Evolutionary conservation across 2,113 vertebrate species (phyloP).

Genomic region (Toxotes jaculatrix): DNA sequence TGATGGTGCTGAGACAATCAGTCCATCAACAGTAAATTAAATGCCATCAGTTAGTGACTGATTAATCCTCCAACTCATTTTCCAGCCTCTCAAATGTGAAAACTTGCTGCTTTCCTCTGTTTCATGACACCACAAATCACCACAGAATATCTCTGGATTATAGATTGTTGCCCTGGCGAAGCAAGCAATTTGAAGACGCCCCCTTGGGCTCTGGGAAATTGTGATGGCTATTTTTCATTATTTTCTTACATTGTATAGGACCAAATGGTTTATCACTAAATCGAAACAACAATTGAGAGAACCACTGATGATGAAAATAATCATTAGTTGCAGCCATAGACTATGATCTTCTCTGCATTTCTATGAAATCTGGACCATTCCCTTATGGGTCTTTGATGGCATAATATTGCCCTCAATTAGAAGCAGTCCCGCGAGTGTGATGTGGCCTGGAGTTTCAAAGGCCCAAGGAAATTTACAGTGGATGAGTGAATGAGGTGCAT

Average conservation of each 20-base stretch:
- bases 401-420: slow-evolving; percentile 33
- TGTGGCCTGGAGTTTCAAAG: slow-evolving; percentile 47
- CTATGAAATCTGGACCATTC: slow-evolving; percentile 1
- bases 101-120: neutral
- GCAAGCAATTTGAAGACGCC: neutral
- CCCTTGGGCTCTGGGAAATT: neutral
- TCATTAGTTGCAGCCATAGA: neutral
- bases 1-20: neutral
- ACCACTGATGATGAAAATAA: slow-evolving; percentile 4
- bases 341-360: neutral
- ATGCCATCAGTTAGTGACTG: neutral
- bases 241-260: neutral
- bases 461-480: slow-evolving; percentile 18
- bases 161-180: neutral
- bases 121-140: neutral
- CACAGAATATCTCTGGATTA: neutral
- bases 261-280: neutral
- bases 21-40: neutral
- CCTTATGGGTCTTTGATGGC: slow-evolving; percentile 32
- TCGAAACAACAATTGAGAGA: neutral
- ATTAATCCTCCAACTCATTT: neutral
- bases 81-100: neutral
- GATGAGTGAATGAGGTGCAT: slow-evolving; percentile 20
- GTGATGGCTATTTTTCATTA: neutral
- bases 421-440: slow-evolving; percentile 12